These are phyloP conservation scores for Euclidia mi DNA, from an alignment of 2,888 invertebrate genomes.

Conservation along the genomic window DNA sequence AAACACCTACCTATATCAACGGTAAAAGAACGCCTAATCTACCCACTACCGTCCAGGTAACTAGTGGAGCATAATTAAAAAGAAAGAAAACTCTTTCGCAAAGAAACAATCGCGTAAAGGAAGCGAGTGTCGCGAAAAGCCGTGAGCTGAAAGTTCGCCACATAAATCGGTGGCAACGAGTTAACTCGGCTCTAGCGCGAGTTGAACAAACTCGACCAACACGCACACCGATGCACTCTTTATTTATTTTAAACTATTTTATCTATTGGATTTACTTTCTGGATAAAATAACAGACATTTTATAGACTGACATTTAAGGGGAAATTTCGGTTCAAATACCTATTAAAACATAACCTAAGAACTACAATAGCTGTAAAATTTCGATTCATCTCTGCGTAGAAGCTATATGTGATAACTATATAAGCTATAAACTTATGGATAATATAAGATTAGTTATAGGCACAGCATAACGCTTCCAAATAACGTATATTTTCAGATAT, in stretches of 20 bases:
- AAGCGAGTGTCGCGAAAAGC: constrained; percentile 76
- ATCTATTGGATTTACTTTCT: constrained; percentile 34
- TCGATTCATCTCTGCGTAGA: too few species aligned
- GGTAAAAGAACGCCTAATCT: constrained; percentile 14
- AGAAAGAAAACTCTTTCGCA: constrained; percentile 61
- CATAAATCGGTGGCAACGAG: constrained; percentile 81
- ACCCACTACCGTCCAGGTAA: constrained; percentile 44
- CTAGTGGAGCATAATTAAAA: constrained; percentile 57
- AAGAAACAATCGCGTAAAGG: constrained; percentile 75
- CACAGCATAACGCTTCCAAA: too few species aligned
- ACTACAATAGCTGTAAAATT: too few species aligned
- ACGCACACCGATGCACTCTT: constrained; percentile 65
- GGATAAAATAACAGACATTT: not conserved
- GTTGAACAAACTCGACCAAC: constrained; percentile 80
- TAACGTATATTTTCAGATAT: too few species aligned
- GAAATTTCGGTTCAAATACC: too few species aligned
- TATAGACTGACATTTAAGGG: not conserved
- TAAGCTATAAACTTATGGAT: too few species aligned
- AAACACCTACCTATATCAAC: not conserved
- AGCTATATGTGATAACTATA: too few species aligned
- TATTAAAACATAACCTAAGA: too few species aligned
- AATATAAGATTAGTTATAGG: too few species aligned
- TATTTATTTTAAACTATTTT: constrained; percentile 57
- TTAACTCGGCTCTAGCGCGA: constrained; percentile 76
- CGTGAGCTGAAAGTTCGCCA: constrained; percentile 75